These are phyloP conservation scores for Bombyx huttoni DNA, from an alignment of 2,888 invertebrate species.

Conservation along the genomic window DNA sequence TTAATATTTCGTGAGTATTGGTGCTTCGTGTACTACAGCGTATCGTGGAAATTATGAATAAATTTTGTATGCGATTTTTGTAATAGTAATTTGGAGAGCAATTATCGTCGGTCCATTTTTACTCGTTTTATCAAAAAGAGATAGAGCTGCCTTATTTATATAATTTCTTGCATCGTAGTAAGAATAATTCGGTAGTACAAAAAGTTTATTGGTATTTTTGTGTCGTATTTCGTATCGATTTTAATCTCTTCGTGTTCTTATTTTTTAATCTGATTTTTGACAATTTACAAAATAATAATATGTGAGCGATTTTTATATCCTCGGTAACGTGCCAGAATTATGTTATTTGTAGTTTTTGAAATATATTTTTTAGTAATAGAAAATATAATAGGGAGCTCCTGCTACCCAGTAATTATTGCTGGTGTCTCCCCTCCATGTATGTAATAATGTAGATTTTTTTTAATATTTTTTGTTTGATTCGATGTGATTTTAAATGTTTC, in stretches of 20 bases:
- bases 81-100: slow-evolving; percentile 21
- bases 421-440: slow-evolving; percentile 13
- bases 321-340: slow-evolving; percentile 65
- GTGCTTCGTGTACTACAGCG: slow-evolving; percentile 48
- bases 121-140: slow-evolving; percentile 17
- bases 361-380: slow-evolving; percentile 42
- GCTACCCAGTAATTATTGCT: slow-evolving; percentile 30
- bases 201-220: slow-evolving; percentile 23
- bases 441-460: slow-evolving; percentile 13
- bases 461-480: slow-evolving; percentile 34
- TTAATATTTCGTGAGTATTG: slow-evolving; percentile 32
- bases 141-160: slow-evolving; percentile 27
- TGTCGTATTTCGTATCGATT: slow-evolving; percentile 49
- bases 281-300: slow-evolving; percentile 34
- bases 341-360: slow-evolving; percentile 53
- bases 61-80: slow-evolving; percentile 12
- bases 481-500: slow-evolving; percentile 56
- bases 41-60: slow-evolving; percentile 21
- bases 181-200: slow-evolving; percentile 53
- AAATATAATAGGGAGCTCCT: slow-evolving; percentile 33
- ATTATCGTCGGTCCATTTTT: slow-evolving; percentile 16
- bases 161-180: slow-evolving; percentile 14
- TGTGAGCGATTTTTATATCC: slow-evolving; percentile 31
- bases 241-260: slow-evolving; percentile 33
- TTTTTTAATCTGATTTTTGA: slow-evolving; percentile 25